A percentile compares a stretch with the other conserved stretches of the same genome.
phyloP scores from a whole-genome alignment of 2,797 vertebrate genomes.

The Neostethus bicornis region DNA sequence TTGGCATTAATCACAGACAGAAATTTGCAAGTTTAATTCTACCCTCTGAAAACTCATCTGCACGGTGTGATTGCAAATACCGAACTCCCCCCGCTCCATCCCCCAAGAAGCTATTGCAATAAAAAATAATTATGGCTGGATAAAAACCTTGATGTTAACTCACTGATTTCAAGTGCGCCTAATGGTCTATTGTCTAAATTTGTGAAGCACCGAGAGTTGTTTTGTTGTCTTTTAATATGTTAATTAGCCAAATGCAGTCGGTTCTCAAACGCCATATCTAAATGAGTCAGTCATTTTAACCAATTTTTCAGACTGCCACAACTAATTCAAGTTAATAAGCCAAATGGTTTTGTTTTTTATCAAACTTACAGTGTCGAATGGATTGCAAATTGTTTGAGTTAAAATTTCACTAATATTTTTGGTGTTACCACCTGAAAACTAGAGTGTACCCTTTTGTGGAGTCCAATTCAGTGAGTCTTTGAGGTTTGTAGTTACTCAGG shows the following conservation, averaged over 20 bases:
- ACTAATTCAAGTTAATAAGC: slow-evolving; percentile 60
- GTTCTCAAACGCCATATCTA: slow-evolving; percentile 53
- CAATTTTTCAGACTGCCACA: slow-evolving; percentile 65
- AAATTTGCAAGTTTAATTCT: slow-evolving; percentile 71
- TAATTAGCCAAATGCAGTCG: slow-evolving; percentile 67
- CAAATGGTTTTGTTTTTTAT: slow-evolving; percentile 34
- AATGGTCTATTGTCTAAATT: slow-evolving; percentile 68
- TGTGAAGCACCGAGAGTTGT: slow-evolving; percentile 61
- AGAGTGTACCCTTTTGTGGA: too few relatives aligned
- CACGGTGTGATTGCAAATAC: slow-evolving; percentile 39
- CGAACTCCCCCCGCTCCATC: slow-evolving; percentile 7
- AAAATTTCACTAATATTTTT: slow-evolving; percentile 6
- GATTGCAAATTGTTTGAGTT: slow-evolving; percentile 10
- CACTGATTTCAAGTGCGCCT: slow-evolving; percentile 60
- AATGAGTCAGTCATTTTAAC: slow-evolving; percentile 58
- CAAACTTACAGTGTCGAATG: slow-evolving; percentile 21
- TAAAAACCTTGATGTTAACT: slow-evolving; percentile 62
- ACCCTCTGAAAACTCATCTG: slow-evolving; percentile 60
- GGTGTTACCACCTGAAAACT: background rate
- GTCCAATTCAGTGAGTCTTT: too few relatives aligned
- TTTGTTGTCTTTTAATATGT: slow-evolving; percentile 59
- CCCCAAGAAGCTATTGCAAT: slow-evolving; percentile 35
- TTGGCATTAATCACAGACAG: slow-evolving; percentile 66
- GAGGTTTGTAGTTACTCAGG: too few relatives aligned
- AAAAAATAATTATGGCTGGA: slow-evolving; percentile 54